Evolutionary conservation across 2,797 vertebrate genomes (phyloP).

Genomic region (Tapirus indicus): DNA sequence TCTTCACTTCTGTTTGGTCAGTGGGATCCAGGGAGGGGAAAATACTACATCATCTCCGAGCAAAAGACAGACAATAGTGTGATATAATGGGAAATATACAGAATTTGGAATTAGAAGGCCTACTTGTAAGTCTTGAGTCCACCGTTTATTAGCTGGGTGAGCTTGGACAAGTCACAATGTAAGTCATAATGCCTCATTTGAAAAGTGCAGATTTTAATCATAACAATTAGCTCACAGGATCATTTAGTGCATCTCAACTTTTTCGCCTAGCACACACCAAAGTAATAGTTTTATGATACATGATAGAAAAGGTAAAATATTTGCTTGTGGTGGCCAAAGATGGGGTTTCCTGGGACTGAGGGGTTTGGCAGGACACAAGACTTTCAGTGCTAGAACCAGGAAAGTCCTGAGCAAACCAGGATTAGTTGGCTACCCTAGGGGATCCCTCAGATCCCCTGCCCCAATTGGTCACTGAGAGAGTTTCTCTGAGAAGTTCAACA

Average conservation of each 20-base stretch:
- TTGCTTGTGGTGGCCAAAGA: neutral
- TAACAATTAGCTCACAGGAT: neutral
- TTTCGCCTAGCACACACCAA: neutral
- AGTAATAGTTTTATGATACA: neutral
- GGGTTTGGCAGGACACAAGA: neutral
- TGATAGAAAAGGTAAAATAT: neutral
- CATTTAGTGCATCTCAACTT: neutral
- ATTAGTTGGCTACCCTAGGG: neutral
- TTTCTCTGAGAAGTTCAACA: neutral
- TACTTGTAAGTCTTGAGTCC: neutral
- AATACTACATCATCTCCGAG: neutral
- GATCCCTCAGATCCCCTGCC: neutral
- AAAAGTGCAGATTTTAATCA: neutral
- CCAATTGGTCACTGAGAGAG: fast-evolving
- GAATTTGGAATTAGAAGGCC: neutral
- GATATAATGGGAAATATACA: neutral
- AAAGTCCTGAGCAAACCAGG: neutral
- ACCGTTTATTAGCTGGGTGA: neutral
- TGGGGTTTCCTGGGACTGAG: neutral
- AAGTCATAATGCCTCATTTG: neutral
- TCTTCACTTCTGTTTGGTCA: neutral
- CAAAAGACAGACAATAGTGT: neutral
- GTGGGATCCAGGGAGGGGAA: neutral
- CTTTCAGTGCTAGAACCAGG: neutral
- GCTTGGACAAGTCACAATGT: neutral